Evolutionary conservation across 1,140 invertebrate genomes (phyloP).

Genomic region (Caenorhabditis brenneri): DNA sequence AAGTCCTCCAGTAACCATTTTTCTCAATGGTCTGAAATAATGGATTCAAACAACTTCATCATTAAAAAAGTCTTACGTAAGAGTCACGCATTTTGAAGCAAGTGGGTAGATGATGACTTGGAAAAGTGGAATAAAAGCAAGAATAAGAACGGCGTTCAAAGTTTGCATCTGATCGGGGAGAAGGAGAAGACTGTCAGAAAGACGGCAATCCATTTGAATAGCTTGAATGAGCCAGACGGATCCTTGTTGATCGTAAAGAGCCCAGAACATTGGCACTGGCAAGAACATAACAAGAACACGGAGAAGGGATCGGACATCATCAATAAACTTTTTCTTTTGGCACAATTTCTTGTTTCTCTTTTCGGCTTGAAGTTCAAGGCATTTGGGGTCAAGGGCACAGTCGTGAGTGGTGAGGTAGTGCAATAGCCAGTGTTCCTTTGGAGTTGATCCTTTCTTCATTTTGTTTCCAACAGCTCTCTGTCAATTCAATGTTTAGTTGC

Average conservation of each 20-base stretch:
- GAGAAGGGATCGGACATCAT: slow-evolving; percentile 72
- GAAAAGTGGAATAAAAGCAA: slow-evolving; percentile 67
- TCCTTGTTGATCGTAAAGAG: slow-evolving; percentile 76
- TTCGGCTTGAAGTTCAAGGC: slow-evolving; percentile 45
- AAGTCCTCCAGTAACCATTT: slow-evolving; percentile 82
- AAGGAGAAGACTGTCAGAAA: slow-evolving; percentile 71
- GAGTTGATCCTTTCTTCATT: slow-evolving; percentile 71
- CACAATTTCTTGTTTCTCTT: slow-evolving; percentile 47
- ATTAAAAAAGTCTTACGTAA: slow-evolving; percentile 53
- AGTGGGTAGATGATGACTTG: slow-evolving; percentile 56
- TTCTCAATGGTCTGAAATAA: slow-evolving; percentile 76
- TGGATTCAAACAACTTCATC: background rate
- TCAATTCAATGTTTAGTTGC: background rate
- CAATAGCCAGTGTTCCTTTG: slow-evolving; percentile 79
- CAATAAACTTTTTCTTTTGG: slow-evolving; percentile 74
- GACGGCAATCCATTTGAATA: slow-evolving; percentile 63
- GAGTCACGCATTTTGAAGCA: slow-evolving; percentile 46
- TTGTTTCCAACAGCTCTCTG: slow-evolving; percentile 70
- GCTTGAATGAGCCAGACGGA: slow-evolving; percentile 63
- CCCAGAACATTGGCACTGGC: slow-evolving; percentile 80
- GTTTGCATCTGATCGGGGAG: slow-evolving; percentile 88
- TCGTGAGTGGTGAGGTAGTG: slow-evolving; percentile 77
- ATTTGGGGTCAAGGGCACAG: slow-evolving; percentile 49
- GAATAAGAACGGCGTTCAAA: slow-evolving; percentile 67
- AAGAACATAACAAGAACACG: slow-evolving; percentile 73